Evolutionary conservation across 2,888 invertebrate genomes (phyloP), one percentile per base, ranked within the genome.

Genomic region (Patella caerulea): DNA sequence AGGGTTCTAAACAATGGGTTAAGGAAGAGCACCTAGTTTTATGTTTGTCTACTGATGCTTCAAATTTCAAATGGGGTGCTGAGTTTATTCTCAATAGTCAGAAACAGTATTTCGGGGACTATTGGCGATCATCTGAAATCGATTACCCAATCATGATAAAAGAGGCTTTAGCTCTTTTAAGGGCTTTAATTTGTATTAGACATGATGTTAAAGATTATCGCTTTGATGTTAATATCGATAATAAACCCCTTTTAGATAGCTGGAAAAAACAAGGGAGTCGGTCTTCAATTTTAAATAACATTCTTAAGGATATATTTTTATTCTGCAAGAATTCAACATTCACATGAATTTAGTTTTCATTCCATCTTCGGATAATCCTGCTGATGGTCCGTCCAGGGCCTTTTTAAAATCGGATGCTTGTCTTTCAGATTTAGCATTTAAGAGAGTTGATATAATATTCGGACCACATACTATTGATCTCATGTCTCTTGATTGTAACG

Each of bases 261-360:
- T 65, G 65, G 65, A 12, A 7, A 65, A 65, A 65, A n/a, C 65
- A 65, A n/a, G 65, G 65, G 9, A 65, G 65, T 65, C n/a, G 19
- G 24, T 65, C 19, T 19, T 19, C 19, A 24, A 12, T 11, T 65
- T 15, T 65, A 12, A 65, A 65, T 65, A 24, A 17, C 5, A 19
- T 65, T 2, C 24, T 65, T 65, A 19, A 65, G 24, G 65, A 65
- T n/a, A 65, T 65, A 24, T 24, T 65, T 24, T 65, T 14, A 65
- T 65, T 65, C 24, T 65, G 24, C 65, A 65, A 65, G 65, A 65
- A 12, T 24, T 9, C 19, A 65, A 65, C 24, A 14, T 65, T 1
- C 24, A 24, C 2, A 65, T 65, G 65, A 65, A 65, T 11, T 65
- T 65, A 65, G 24, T 65, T 65, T 65, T 24, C 14, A 24, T 65